These are phyloP conservation scores for Orgyia antiqua DNA, from an alignment of 2,888 invertebrate species.

Conservation along the genomic window DNA sequence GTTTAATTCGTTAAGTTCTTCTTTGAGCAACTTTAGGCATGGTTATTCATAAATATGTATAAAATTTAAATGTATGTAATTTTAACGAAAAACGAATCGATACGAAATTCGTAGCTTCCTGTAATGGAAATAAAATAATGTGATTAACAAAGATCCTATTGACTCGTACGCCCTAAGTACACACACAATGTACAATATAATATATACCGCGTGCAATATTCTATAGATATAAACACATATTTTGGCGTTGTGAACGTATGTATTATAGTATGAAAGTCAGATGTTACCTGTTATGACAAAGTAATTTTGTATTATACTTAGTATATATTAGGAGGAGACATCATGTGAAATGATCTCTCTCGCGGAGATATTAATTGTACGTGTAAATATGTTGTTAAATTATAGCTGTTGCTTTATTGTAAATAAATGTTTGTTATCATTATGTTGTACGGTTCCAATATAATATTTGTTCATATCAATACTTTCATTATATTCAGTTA, in stretches of 20 bases:
- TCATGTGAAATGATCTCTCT: slow-evolving; percentile 47
- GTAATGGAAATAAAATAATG: slow-evolving; percentile 46
- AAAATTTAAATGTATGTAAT: slow-evolving; percentile 33
- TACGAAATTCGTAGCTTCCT: slow-evolving; percentile 61
- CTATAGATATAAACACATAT: slow-evolving; percentile 68
- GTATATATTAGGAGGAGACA: slow-evolving; percentile 44
- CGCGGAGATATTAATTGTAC: slow-evolving; percentile 47
- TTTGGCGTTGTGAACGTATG: slow-evolving; percentile 77
- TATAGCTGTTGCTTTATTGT: slow-evolving; percentile 74
- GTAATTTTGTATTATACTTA: slow-evolving; percentile 65
- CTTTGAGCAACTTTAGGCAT: slow-evolving; percentile 45
- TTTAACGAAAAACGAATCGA: slow-evolving; percentile 49
- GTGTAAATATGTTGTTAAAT: slow-evolving; percentile 73
- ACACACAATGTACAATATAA: slow-evolving; percentile 61
- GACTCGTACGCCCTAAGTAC: slow-evolving; percentile 55
- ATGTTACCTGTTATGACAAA: slow-evolving; percentile 79
- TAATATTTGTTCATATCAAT: slow-evolving; percentile 45
- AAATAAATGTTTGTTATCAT: slow-evolving; percentile 69
- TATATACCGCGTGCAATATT: slow-evolving; percentile 75
- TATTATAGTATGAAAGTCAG: slow-evolving; percentile 75
- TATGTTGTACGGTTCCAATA: slow-evolving; percentile 55
- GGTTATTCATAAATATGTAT: slow-evolving; percentile 48
- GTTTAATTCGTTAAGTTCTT: slow-evolving; percentile 35
- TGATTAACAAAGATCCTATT: slow-evolving; percentile 46
- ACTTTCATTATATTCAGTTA: slow-evolving; percentile 51